Evolutionary conservation across 64 coral and sea anemone species (phyloP).

Genomic region (Montipora capricornis): DNA sequence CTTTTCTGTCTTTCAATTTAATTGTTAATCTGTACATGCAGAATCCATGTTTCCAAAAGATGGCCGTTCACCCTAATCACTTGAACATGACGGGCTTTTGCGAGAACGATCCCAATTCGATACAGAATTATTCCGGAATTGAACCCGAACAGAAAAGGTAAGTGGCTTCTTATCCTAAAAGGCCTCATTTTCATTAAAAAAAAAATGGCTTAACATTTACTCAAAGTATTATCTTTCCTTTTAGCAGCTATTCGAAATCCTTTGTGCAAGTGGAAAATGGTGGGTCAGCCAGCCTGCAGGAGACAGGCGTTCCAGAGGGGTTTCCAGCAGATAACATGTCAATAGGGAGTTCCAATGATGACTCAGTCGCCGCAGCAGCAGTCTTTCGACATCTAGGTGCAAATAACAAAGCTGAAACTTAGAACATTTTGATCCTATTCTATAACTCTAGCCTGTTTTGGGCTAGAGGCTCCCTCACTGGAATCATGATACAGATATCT

Average conservation of each 20-base stretch:
- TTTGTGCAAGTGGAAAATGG: neutral
- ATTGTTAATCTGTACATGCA: too few relatives aligned
- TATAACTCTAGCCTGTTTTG: too few relatives aligned
- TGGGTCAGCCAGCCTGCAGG: neutral
- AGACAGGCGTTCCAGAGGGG: slow-evolving; percentile 9
- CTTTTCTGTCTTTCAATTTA: too few relatives aligned
- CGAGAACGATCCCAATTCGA: neutral
- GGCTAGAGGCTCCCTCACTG: too few relatives aligned
- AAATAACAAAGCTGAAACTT: neutral
- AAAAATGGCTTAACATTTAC: neutral
- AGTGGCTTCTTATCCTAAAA: neutral
- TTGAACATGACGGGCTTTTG: slow-evolving; percentile 1
- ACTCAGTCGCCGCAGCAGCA: slow-evolving; percentile 61
- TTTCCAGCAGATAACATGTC: slow-evolving; percentile 61
- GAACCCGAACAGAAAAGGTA: neutral
- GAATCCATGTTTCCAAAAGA: neutral
- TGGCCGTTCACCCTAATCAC: slow-evolving; percentile 1
- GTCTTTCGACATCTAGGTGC: slow-evolving; percentile 85
- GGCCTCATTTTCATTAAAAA: neutral
- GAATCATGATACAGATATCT: too few relatives aligned
- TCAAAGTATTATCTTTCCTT: neutral
- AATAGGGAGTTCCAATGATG: slow-evolving; percentile 55
- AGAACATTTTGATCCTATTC: too few relatives aligned
- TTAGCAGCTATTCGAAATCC: neutral
- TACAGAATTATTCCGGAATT: neutral